Percentiles rank a stretch among this genome's conserved stretches.
Evolutionary conservation across 2,888 invertebrate genomes (phyloP).

Genomic region (Sminthurides aquaticus): DNA sequence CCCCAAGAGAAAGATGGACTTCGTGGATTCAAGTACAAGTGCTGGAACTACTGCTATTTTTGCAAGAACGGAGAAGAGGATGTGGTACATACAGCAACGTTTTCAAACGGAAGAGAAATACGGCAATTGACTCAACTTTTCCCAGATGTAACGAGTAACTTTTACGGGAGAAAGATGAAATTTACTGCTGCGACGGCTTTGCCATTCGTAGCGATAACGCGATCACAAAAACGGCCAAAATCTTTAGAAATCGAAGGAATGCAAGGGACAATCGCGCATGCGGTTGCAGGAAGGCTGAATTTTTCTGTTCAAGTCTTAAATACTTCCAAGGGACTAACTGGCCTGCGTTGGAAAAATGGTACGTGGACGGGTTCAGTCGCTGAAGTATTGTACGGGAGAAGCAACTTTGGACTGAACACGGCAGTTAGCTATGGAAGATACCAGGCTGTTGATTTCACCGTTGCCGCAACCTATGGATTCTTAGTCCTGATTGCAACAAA

Average conservation of each 20-base stretch:
- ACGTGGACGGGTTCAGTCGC: slow-evolving; percentile 42
- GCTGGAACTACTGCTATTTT: slow-evolving; percentile 30
- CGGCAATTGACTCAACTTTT: slow-evolving; percentile 23
- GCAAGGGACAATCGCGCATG: slow-evolving; percentile 31
- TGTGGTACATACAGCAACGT: not conserved
- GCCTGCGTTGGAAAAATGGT: slow-evolving; percentile 30
- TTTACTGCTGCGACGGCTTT: slow-evolving; percentile 35
- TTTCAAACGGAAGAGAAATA: not conserved
- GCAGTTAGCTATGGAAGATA: slow-evolving; percentile 34
- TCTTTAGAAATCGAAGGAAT: slow-evolving; percentile 34
- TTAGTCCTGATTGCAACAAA: slow-evolving; percentile 38
- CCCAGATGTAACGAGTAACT: slow-evolving; percentile 31
- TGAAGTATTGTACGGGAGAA: slow-evolving; percentile 31
- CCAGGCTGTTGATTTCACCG: slow-evolving; percentile 32
- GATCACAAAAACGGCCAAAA: slow-evolving; percentile 23
- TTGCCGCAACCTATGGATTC: slow-evolving; percentile 37
- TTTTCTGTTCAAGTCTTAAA: slow-evolving; percentile 30
- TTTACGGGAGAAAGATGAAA: slow-evolving; percentile 28
- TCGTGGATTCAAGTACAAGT: slow-evolving; percentile 5
- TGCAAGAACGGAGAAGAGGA: slow-evolving; percentile 27
- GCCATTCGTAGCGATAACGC: slow-evolving; percentile 32
- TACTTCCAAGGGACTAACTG: slow-evolving; percentile 34
- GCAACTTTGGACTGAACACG: slow-evolving; percentile 38
- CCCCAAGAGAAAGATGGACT: not conserved
- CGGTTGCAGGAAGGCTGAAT: slow-evolving; percentile 29